Base-by-base conservation (phyloP, 2,888 invertebrate genomes). In the Autographa gamma region DNA sequence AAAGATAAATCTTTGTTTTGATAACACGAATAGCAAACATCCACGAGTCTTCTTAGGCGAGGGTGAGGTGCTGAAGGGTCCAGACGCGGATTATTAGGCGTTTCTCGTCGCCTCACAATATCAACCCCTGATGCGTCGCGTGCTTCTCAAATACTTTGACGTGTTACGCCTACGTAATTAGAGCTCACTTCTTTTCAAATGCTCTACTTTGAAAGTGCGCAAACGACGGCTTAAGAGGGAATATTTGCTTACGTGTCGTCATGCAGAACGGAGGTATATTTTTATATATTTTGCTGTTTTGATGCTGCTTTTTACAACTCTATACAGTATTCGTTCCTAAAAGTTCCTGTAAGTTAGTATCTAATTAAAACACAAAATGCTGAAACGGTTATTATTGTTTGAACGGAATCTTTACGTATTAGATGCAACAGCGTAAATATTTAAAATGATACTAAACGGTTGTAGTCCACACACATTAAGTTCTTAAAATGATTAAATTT, bases 161-260 rank as follows among this genome's bases (percentile, higher is more conserved):
- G 76, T 66, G 73, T 74, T 70, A 77, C 77, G 72, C 77, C 76
- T 77, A 66, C 80, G 79, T 81, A 81, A 80, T 84, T 82, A 84
- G 82, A 74, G 68, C 66, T 74, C 72, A 58, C 80, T 83, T 82
- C 82, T 82, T 80, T 77, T 73, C 67, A 81, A 77, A 81, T 52
- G 68, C 68, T 73, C 67, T 43, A 56, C 74, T 76, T 79, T 65
- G 34, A 71, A 74, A 76, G 64, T 66, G 66, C 38, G 76, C 59
- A 75, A 72, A 70, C 63, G 76, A 58, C 62, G 34, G 58, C 38
- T 38, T 58, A 18, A 48, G 11, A 4, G 32, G 34, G 31, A 64
- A 63, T 41, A 64, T 60, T 54, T 31, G 7, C 31, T 64, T 54
- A 43, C 62, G 43, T 58, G n/a, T 8, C 59, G 25, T 31, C 31